Base-by-base conservation (phyloP, 2,888 invertebrate species). In the Pherbina coryleti region DNA sequence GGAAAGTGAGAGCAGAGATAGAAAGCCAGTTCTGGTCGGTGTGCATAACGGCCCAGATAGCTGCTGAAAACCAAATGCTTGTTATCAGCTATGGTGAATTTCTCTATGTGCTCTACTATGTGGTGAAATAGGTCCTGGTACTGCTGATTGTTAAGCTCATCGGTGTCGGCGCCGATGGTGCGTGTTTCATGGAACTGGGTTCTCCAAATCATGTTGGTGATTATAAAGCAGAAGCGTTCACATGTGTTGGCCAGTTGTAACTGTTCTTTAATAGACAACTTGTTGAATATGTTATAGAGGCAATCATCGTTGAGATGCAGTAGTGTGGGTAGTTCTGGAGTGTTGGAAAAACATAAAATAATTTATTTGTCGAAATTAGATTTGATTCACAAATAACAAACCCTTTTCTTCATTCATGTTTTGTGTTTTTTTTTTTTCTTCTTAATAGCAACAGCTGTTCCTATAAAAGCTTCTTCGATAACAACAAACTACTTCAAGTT, bases 251-350 rank as follows among this genome's bases (percentile, higher is more conserved):
- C 64, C 22, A 81, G 34, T 31, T 74, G 62, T 62, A 82, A 28
- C 64, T 82, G 82, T 67, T 81, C 82, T 22, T 76, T 71, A 14
- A 82, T 62, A 2, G 60, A 28, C 25, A 82, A 62, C 19, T 76
- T 57, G 64, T 77, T 28, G 49, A 82, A 82, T 49, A 82, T 80
- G 8, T 79, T 75, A 19, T 77, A 53, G 0, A 82, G 53, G 62
- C 82, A 81, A 57, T 82, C 81, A 17, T 82, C 82, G 25, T 81
- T 82, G 28, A 82, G 57, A 14, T 75, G 57, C n/a, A 73, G 53
- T 49, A 80, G 70, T 25, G 66, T 57, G 28, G 34, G n/a, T 22
- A 25, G 17, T 19, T 34, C 34, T 17, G 34, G 28, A 1, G 5
- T 14, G 44, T 44, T 37, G 49, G 31, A n/a, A 34, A n/a, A 62